Base-by-base conservation (phyloP, 1,140 invertebrate genomes). In the Drosophila dunni region DNA sequence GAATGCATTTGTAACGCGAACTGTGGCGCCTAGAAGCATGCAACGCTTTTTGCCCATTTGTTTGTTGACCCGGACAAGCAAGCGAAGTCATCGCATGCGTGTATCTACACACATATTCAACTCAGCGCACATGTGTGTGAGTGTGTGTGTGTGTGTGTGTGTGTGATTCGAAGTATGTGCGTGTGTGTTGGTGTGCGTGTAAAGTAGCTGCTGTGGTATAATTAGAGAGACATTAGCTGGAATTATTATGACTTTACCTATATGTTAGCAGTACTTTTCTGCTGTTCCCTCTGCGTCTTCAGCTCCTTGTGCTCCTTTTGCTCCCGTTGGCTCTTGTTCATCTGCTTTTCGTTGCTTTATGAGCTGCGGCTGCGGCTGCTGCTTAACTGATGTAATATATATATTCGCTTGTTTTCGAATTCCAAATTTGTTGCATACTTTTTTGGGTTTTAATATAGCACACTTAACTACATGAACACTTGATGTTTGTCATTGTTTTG, bases 391-490 rank as follows among this genome's bases (percentile, higher is more conserved):
- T 54, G 24, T 51, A 51, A 33, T 60, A 61, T 20, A 36, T 17
- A 48, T 61, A 48, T n/a, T 9, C 53, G 24, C 38, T 36, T n/a
- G n/a, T 50, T 46, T 40, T 29, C 11, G n/a, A 34, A 15, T 38
- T 62, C 36, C n/a, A 8, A 13, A 36, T 36, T 38, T 40, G 42
- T 40, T 61, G n/a, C 58, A 46, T 17, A 20, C 24, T 1, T 45
- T 57, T 42, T 15, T 51, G 7, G 5, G n/a, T 20, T 36, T 36
- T 38, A 40, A 10, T 33, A 15, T 65, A 63, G 58, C 67, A 64
- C 72, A 75, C 66, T 70, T 70, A 75, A 75, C 71, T 63, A 75
- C 17, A 53, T 84, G 81, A 84, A 84, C 81, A 84, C 81, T 81
- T 76, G 75, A 60, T 74, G 78, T 86, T 78, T 58, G 44, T 78